Conservation (phyloP, 2,113 vertebrate genomes). For the Himantopus leucocephalus region DNA sequence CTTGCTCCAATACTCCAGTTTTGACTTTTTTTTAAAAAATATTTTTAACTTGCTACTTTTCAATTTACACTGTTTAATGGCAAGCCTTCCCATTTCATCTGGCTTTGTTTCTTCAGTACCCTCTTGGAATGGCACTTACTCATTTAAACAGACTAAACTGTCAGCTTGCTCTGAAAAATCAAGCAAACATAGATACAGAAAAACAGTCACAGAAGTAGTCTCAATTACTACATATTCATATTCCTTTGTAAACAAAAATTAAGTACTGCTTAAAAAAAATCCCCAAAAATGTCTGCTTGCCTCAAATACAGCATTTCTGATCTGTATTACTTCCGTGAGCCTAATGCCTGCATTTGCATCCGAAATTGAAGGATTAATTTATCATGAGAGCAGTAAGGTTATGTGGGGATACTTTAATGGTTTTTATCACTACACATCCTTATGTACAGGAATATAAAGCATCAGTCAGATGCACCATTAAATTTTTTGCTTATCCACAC, state of each 20-base stretch:
- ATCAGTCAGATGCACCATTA: not conserved
- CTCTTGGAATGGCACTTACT: not conserved
- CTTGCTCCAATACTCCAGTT: not conserved
- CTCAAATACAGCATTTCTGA: not conserved
- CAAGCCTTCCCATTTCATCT: not conserved
- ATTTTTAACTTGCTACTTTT: not conserved
- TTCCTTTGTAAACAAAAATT: conserved; percentile 17
- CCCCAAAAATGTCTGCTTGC: not conserved
- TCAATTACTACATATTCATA: not conserved
- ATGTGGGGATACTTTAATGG: not conserved
- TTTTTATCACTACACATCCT: not conserved
- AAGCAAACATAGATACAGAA: not conserved
- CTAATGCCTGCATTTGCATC: conserved; percentile 3
- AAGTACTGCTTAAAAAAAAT: not conserved
- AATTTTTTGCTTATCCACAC: not conserved
- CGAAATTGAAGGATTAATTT: not conserved
- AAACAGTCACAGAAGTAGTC: not conserved
- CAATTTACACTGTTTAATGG: not conserved
- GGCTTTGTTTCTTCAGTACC: not conserved
- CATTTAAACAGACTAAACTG: not conserved
- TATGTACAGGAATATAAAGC: not conserved
- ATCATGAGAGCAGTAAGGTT: not conserved
- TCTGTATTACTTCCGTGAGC: not conserved
- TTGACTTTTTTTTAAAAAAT: not conserved
- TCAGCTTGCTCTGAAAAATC: conserved; percentile 2